Percentiles rank a stretch among this genome's conserved stretches.
Conservation (phyloP, 1,140 invertebrate genomes). For the Araneus ventricosus region DNA sequence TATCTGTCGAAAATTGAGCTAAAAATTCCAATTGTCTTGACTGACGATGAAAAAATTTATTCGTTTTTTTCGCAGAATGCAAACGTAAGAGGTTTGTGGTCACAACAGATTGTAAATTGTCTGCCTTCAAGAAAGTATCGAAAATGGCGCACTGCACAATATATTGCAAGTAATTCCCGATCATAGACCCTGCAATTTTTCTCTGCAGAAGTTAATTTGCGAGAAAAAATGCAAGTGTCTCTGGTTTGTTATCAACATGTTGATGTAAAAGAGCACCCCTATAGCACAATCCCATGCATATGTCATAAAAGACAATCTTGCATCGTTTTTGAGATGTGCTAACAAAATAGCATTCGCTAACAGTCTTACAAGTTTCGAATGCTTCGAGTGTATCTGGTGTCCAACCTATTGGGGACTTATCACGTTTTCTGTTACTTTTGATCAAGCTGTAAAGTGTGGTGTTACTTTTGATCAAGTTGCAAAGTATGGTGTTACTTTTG, state of each 20-base stretch:
- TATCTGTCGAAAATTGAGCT: constrained; percentile 79
- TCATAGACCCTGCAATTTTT: constrained; percentile 80
- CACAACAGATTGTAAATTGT: not conserved
- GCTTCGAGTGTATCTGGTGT: not conserved
- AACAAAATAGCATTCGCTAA: not conserved
- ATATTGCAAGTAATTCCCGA: constrained; percentile 79
- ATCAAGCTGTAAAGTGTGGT: too few species aligned
- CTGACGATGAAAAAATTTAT: not conserved
- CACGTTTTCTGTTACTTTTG: too few species aligned
- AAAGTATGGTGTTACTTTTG: too few species aligned
- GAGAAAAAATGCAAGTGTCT: not conserved
- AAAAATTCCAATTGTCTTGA: constrained; percentile 79
- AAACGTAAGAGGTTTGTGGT: constrained; percentile 47
- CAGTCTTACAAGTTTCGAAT: not conserved
- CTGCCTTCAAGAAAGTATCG: not conserved
- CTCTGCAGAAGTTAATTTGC: constrained; percentile 12
- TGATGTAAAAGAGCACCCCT: too few species aligned
- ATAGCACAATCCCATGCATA: too few species aligned
- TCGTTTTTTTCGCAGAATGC: not conserved
- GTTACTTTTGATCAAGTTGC: too few species aligned
- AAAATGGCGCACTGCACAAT: constrained; percentile 7
- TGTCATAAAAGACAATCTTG: not conserved
- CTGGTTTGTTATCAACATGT: not conserved
- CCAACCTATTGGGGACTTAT: too few species aligned
- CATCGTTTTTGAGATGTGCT: not conserved